Percentiles rank a stretch among this genome's conserved stretches.
phyloP scores from a whole-genome alignment of 2,113 vertebrate genomes.

The Cottus gobio region DNA sequence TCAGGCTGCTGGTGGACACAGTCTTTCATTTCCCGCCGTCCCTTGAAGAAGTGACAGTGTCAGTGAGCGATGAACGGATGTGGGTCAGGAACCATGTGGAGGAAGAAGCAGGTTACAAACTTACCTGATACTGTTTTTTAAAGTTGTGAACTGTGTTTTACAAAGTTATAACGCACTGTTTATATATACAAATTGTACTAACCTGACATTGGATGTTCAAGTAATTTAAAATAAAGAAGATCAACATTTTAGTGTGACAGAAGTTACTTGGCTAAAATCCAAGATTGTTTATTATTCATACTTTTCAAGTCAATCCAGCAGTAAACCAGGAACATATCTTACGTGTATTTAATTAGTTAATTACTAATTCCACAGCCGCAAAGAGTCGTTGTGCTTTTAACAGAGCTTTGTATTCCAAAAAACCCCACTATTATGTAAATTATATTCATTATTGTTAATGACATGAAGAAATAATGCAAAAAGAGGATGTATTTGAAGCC shows the following conservation, averaged over 20 bases:
- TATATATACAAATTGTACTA: not conserved
- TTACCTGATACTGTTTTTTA: not conserved
- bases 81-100: conserved; percentile 90
- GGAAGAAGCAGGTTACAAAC: conserved; percentile 81
- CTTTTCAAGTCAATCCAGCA: not conserved
- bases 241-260: not conserved
- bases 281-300: not conserved
- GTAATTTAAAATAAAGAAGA: not conserved
- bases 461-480: not conserved
- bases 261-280: not conserved
- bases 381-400: not conserved
- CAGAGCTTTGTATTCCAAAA: not conserved
- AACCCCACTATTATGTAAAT: not conserved
- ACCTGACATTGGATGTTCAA: not conserved
- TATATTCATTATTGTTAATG: not conserved
- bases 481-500: not conserved
- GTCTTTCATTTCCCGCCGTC: conserved; percentile 89
- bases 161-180: not conserved
- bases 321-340: not conserved
- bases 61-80: conserved; percentile 84
- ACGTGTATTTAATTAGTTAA: not conserved
- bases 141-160: conserved; percentile 2
- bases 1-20: conserved; percentile 90
- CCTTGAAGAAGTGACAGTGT: conserved; percentile 90
- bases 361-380: not conserved